A percentile compares a stretch with the other conserved stretches of the same genome.
phyloP scores from a whole-genome alignment of 2,888 invertebrate genomes.

The Dasypogon diadema region DNA sequence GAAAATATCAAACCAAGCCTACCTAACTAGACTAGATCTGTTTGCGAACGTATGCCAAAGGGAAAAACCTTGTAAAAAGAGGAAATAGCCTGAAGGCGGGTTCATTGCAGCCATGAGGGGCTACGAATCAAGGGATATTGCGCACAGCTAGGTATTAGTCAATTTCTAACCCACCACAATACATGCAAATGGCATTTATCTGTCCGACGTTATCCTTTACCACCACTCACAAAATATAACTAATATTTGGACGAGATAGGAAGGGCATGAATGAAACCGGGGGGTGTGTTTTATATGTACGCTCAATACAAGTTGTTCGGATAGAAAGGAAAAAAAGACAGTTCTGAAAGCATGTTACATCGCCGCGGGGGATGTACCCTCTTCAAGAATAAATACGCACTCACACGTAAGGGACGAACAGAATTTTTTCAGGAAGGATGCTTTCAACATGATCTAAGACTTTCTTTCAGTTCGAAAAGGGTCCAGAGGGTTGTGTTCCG shows the following conservation, averaged over 20 bases:
- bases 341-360: neutral
- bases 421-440: neutral
- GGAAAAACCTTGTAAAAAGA: conserved; percentile 53
- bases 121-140: conserved; percentile 49
- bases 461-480: neutral
- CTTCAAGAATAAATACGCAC: conserved; percentile 2
- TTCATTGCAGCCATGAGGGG: conserved; percentile 57
- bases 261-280: neutral
- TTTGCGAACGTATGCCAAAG: conserved; percentile 1
- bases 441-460: neutral
- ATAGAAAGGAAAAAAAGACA: neutral
- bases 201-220: neutral
- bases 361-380: neutral
- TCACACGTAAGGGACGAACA: neutral
- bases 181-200: neutral
- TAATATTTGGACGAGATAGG: neutral
- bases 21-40: neutral
- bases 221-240: neutral
- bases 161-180: neutral
- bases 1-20: neutral
- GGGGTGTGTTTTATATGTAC: conserved; percentile 11
- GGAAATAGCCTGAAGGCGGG: conserved; percentile 58
- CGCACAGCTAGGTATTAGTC: conserved; percentile 50
- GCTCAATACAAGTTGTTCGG: neutral
- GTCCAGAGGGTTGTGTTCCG: neutral